Conservation (phyloP, 2,113 vertebrate species). For the Cyprinodon brontotheroides region DNA sequence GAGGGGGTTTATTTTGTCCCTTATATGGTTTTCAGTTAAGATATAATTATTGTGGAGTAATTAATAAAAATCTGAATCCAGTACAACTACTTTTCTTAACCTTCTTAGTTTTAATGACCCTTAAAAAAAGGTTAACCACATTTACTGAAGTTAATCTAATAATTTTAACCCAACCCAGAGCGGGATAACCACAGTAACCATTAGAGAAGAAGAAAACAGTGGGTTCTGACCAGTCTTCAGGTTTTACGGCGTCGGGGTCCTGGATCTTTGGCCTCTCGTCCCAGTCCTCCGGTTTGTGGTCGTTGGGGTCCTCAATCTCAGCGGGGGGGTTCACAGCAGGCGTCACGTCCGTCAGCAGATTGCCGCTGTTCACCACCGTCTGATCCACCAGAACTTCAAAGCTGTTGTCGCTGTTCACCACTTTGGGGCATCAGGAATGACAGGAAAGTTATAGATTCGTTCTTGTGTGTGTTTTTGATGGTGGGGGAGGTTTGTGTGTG, state of each 20-base stretch:
- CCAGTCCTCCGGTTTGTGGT: constrained; percentile 97
- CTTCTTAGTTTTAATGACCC: background rate
- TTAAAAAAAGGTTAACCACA: background rate
- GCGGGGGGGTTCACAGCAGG: constrained; percentile 91
- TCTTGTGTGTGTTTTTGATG: background rate
- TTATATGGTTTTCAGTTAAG: too few species aligned
- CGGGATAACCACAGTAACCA: background rate
- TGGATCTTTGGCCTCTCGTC: constrained; percentile 97
- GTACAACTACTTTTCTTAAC: too few species aligned
- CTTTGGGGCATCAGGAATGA: constrained; percentile 68
- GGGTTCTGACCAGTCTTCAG: constrained; percentile 91
- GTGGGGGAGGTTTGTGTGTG: background rate
- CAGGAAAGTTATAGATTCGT: background rate
- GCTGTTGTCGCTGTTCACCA: constrained; percentile 95
- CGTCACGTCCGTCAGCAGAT: constrained; percentile 89
- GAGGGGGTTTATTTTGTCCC: too few species aligned
- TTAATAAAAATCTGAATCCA: too few species aligned
- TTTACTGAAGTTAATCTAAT: background rate
- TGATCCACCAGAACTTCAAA: constrained; percentile 96
- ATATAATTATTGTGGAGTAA: too few species aligned
- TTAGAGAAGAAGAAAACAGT: background rate
- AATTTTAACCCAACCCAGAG: background rate
- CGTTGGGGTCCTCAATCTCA: constrained; percentile 96
- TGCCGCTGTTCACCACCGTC: constrained; percentile 92
- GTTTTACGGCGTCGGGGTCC: constrained; percentile 92